phyloP scores from a whole-genome alignment of 2,113 vertebrate species.

The Tamias sibiricus region DNA sequence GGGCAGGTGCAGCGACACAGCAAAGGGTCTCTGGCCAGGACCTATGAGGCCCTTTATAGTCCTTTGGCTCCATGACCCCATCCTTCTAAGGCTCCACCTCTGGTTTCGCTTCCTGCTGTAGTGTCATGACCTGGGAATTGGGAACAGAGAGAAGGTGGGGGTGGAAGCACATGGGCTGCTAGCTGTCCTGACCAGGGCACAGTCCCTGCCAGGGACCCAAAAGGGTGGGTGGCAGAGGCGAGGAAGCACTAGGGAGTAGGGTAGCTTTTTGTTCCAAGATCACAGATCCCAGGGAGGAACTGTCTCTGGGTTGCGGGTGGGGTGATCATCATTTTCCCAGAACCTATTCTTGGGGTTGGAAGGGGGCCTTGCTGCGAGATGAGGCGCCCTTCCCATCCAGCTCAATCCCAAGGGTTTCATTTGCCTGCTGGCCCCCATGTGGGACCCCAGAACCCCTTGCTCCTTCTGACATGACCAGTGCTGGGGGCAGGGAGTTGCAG shows the following conservation, averaged over 20 bases:
- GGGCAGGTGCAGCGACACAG: background rate
- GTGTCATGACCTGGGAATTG: background rate
- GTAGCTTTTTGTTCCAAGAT: background rate
- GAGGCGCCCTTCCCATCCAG: background rate
- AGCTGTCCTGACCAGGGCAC: background rate
- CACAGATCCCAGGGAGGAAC: background rate
- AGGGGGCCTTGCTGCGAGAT: background rate
- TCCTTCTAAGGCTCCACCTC: background rate
- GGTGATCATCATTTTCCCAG: background rate
- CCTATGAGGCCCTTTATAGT: slow-evolving; percentile 3
- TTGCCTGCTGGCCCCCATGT: background rate
- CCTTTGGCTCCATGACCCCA: background rate
- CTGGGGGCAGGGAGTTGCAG: background rate
- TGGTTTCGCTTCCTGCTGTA: background rate
- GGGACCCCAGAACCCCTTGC: background rate
- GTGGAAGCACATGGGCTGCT: slow-evolving; percentile 15
- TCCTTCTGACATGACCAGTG: background rate
- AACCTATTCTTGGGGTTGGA: background rate
- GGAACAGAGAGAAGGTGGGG: slow-evolving; percentile 53
- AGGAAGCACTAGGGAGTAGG: background rate
- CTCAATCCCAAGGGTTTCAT: background rate
- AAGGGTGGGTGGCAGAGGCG: background rate
- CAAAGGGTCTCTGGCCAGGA: background rate
- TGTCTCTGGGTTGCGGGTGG: background rate
- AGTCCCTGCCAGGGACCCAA: background rate